Evolutionary conservation across 2,797 vertebrate genomes (phyloP), one percentile per base, ranked within the genome.

Genomic region (Corythornis leucogaster): DNA sequence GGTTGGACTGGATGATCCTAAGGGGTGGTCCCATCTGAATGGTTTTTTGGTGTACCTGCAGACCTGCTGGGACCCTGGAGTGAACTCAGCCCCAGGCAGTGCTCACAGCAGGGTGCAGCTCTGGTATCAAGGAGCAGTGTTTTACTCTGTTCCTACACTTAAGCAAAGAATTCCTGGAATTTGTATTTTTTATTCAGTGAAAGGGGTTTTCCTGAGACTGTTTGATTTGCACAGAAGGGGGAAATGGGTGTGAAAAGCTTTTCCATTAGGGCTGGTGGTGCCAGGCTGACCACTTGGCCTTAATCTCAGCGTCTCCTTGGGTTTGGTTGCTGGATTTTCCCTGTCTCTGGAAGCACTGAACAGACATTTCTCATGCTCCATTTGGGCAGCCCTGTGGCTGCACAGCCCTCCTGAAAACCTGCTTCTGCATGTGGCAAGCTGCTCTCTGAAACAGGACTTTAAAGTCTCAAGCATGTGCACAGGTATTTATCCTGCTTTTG

Each of bases 301-400:
- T 50, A 20, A 16, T 71, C 20, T 9, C 20, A 64, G 20, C 25
- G 11, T 76, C 35, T 31, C 21, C 24, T 17, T 51, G 79, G n/a
- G 40, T 3, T 62, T 43, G 78, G 25, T 20, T 21, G 53, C 78
- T 42, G 89, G 80, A 31, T 79, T 88, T 94, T 67, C 62, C 88
- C 80, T 22, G 59, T 19, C 57, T 71, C 5, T 35, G 15, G 78
- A 45, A n/a, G 30, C 15, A 67, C 85, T 86, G 67, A 79, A 7
- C 20, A 31, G 48, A 61, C 63, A 24, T 12, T 15, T 15, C 14
- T 58, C 46, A 28, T 24, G n/a, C 63, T 87, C 19, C n/a, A 1
- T n/a, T 19, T 16, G 45, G 53, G 73, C 57, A 78, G 74, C 35
- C n/a, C 57, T 16, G 68, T 13, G 64, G 26, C 69, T 73, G 48